phyloP scores from a whole-genome alignment of 2,113 vertebrate genomes.

The Acrocephalus arundinaceus region DNA sequence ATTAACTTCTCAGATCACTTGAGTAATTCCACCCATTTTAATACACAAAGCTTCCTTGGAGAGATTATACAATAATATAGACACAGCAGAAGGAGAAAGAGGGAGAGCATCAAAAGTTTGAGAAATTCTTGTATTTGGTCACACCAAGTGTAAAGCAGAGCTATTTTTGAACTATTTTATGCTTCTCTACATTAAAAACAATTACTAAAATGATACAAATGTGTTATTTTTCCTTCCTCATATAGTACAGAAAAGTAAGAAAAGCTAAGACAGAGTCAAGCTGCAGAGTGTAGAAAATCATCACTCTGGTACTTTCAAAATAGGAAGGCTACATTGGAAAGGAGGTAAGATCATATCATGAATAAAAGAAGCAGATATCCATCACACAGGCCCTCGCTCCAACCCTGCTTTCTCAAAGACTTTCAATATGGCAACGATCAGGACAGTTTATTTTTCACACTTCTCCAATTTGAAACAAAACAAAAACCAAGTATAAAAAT shows the following conservation, averaged over 20 bases:
- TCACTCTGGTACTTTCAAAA: neutral
- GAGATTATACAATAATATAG: neutral
- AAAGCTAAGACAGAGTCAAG: neutral
- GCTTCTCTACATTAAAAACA: neutral
- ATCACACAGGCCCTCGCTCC: neutral
- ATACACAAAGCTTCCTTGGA: neutral
- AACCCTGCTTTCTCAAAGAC: neutral
- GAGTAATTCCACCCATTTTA: neutral
- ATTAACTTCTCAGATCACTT: neutral
- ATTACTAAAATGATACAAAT: neutral
- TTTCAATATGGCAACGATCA: neutral
- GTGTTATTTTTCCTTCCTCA: neutral
- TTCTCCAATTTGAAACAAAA: neutral
- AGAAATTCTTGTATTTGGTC: neutral
- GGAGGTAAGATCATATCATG: neutral
- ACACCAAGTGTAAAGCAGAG: neutral
- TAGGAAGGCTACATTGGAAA: neutral
- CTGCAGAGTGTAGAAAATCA: neutral
- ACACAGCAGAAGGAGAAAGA: neutral
- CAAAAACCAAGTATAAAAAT: neutral
- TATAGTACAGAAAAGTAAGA: neutral
- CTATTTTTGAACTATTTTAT: neutral
- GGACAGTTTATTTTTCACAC: neutral
- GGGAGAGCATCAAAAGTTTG: neutral
- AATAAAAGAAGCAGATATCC: neutral